Conservation (phyloP, 1,140 invertebrate species). For the Phymastichus coffea region DNA sequence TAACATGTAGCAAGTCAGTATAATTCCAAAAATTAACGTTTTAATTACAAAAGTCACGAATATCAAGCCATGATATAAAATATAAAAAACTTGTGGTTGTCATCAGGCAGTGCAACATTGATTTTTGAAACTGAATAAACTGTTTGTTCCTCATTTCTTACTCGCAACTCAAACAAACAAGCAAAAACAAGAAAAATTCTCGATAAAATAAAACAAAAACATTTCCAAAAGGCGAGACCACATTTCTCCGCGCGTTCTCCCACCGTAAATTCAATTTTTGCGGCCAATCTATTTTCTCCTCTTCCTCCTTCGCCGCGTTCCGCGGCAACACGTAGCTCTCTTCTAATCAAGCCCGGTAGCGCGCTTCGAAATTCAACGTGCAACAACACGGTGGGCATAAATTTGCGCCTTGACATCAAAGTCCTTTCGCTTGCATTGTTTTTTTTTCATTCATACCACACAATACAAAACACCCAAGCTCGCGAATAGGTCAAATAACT, state of each 20-base stretch:
- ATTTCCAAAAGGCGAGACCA: neutral
- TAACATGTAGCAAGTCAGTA: too few relatives aligned
- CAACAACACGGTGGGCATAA: neutral
- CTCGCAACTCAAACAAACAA: too few relatives aligned
- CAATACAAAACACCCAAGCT: neutral
- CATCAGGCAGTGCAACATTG: too few relatives aligned
- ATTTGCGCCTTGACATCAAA: neutral
- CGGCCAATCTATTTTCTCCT: conserved; percentile 3
- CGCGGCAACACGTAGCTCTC: neutral
- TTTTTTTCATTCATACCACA: neutral
- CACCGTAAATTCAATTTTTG: conserved; percentile 14
- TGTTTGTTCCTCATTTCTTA: too few relatives aligned
- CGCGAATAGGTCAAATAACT: conserved; percentile 5
- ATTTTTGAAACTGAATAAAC: too few relatives aligned
- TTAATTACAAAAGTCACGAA: too few relatives aligned
- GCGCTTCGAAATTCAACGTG: neutral
- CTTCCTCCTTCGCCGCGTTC: neutral
- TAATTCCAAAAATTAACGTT: too few relatives aligned
- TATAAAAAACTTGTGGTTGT: too few relatives aligned
- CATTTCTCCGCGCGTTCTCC: neutral
- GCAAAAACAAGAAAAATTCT: too few relatives aligned
- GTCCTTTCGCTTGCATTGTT: neutral
- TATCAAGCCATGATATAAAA: too few relatives aligned
- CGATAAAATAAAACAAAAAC: too few relatives aligned
- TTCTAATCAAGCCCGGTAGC: conserved; percentile 6